Percentiles rank a stretch among this genome's conserved stretches.
phyloP scores from a whole-genome alignment of 2,888 invertebrate species.

The Drosophila quasianomalipes region DNA sequence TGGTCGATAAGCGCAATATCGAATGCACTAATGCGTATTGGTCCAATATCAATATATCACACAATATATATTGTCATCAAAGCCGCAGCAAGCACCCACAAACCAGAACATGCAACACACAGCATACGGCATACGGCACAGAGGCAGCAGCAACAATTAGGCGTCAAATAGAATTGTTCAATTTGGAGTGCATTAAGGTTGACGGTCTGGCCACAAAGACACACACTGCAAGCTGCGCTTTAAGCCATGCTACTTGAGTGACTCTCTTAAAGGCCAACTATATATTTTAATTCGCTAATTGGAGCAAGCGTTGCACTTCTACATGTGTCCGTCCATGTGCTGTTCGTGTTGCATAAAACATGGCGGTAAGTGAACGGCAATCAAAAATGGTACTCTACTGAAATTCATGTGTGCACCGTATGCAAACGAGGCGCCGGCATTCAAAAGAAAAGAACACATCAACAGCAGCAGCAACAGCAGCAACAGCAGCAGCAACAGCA shows the following conservation, averaged over 20 bases:
- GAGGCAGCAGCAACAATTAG: constrained; percentile 3
- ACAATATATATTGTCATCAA: constrained; percentile 30
- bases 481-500: too few species aligned
- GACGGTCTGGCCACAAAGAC: neutral
- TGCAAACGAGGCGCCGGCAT: constrained; percentile 49
- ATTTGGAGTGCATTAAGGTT: neutral
- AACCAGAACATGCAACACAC: neutral
- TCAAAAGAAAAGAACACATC: constrained; percentile 10
- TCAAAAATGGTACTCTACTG: constrained; percentile 43
- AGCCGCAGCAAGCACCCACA: constrained; percentile 19
- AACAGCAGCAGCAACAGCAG: neutral
- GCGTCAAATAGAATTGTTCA: neutral
- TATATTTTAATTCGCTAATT: constrained; percentile 66
- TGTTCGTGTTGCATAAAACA: constrained; percentile 60
- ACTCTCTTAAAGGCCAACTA: constrained; percentile 40
- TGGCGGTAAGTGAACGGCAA: constrained; percentile 46
- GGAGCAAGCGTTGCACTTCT: constrained; percentile 51
- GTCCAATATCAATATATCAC: constrained; percentile 30
- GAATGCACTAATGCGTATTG: constrained; percentile 46
- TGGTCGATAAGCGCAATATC: constrained; percentile 20
- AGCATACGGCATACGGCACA: too few species aligned
- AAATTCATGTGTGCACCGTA: constrained; percentile 26
- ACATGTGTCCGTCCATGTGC: constrained; percentile 9
- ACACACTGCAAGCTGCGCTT: constrained; percentile 2
- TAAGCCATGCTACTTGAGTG: neutral